Conservation (phyloP, 1,140 invertebrate genomes). For the Protaetia brevitarsis region DNA sequence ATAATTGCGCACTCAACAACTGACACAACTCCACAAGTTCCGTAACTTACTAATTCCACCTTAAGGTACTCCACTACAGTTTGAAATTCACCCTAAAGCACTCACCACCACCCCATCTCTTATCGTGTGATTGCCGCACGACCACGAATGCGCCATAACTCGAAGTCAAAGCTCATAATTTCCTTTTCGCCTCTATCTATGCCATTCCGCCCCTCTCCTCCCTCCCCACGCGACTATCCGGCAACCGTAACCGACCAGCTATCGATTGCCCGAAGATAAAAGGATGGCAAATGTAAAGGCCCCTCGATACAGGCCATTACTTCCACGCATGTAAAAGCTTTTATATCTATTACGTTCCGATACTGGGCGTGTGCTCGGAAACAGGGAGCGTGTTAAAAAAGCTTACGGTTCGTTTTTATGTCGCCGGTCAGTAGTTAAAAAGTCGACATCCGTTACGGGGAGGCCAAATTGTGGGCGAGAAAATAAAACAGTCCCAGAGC, state of each 20-base stretch:
- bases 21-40: too few relatives aligned
- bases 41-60: too few relatives aligned
- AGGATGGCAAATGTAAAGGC: conserved; percentile 6
- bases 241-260: not conserved
- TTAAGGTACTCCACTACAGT: too few relatives aligned
- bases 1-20: too few relatives aligned
- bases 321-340: conserved; percentile 14
- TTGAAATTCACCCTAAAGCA: too few relatives aligned
- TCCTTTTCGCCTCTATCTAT: not conserved
- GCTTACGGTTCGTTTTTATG: not conserved
- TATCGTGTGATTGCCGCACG: not conserved
- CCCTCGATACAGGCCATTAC: conserved; percentile 15
- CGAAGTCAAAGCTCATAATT: not conserved
- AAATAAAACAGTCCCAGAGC: not conserved
- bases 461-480: not conserved
- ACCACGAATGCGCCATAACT: not conserved
- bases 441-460: not conserved
- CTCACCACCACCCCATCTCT: not conserved
- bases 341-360: conserved; percentile 14
- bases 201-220: not conserved
- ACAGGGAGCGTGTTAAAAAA: not conserved
- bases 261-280: conserved; percentile 1
- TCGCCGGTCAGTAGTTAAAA: not conserved
- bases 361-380: not conserved
- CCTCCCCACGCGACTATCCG: not conserved